These are phyloP conservation scores for Aphrophora alni DNA, from an alignment of 2,888 invertebrate genomes.

Conservation along the genomic window DNA sequence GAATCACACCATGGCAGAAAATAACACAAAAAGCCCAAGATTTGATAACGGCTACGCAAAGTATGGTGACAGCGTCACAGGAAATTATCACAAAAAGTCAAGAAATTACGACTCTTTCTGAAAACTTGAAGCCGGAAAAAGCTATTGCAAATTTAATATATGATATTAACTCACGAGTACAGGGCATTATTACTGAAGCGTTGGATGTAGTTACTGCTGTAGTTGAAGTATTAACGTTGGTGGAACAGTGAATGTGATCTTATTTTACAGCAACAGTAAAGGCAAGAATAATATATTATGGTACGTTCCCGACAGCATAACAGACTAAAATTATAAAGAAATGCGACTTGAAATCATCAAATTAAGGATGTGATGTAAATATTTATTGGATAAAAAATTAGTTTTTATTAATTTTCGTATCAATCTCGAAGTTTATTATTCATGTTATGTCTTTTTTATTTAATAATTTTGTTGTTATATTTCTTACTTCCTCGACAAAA, in stretches of 20 bases:
- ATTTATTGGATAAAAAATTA: no score
- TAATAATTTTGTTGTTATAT: no score
- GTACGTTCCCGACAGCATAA: no score
- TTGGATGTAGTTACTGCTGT: conserved; percentile 10
- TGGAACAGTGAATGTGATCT: background rate
- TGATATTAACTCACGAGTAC: conserved; percentile 4
- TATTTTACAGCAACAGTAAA: no score
- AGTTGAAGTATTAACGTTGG: conserved; percentile 6
- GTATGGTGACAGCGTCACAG: conserved; percentile 17
- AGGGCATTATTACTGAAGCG: conserved; percentile 14
- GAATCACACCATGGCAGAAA: conserved; percentile 24
- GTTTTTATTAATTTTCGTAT: no score
- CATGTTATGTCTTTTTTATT: no score
- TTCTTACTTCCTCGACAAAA: no score
- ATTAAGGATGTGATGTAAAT: no score
- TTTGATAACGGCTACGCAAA: background rate
- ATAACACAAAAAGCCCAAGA: conserved; percentile 16
- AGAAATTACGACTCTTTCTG: background rate
- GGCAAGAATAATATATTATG: no score
- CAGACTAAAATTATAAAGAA: no score
- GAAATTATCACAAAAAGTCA: conserved; percentile 2
- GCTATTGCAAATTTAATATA: background rate
- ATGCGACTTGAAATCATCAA: no score
- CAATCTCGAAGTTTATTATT: no score
- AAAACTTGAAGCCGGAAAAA: background rate